Conservation (phyloP, 2,888 invertebrate species). For the Drosophila mayaguana region DNA sequence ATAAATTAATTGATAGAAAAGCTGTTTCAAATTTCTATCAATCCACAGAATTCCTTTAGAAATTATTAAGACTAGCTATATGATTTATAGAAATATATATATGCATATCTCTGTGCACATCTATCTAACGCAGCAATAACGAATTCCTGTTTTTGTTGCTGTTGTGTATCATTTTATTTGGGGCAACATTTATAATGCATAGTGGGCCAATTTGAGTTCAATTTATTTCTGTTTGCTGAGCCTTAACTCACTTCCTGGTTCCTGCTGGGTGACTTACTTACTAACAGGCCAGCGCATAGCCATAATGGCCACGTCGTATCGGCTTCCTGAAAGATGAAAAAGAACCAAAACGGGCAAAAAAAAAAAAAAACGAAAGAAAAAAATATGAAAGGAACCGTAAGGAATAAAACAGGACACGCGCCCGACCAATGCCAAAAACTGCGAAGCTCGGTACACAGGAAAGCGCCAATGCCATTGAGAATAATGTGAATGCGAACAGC, state of each 20-base stretch:
- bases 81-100: no score
- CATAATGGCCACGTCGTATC: slow-evolving; percentile 74
- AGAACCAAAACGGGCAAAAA: slow-evolving; percentile 14
- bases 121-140: slow-evolving; percentile 5
- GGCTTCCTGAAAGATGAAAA: slow-evolving; percentile 72
- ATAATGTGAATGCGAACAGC: slow-evolving; percentile 72
- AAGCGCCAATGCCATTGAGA: slow-evolving; percentile 68
- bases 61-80: background rate
- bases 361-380: slow-evolving; percentile 4
- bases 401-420: slow-evolving; percentile 49
- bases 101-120: background rate
- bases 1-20: no score
- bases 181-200: slow-evolving; percentile 52
- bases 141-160: background rate
- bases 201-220: slow-evolving; percentile 61
- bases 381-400: slow-evolving; percentile 22
- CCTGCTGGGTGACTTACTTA: slow-evolving; percentile 69
- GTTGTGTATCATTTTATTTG: background rate
- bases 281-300: slow-evolving; percentile 59
- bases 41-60: background rate
- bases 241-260: slow-evolving; percentile 62
- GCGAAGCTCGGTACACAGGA: slow-evolving; percentile 52
- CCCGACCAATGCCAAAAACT: slow-evolving; percentile 55
- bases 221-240: slow-evolving; percentile 62
- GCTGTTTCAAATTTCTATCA: background rate